Conservation (phyloP, 2,797 vertebrate species). For the Echiichthys vipera region DNA sequence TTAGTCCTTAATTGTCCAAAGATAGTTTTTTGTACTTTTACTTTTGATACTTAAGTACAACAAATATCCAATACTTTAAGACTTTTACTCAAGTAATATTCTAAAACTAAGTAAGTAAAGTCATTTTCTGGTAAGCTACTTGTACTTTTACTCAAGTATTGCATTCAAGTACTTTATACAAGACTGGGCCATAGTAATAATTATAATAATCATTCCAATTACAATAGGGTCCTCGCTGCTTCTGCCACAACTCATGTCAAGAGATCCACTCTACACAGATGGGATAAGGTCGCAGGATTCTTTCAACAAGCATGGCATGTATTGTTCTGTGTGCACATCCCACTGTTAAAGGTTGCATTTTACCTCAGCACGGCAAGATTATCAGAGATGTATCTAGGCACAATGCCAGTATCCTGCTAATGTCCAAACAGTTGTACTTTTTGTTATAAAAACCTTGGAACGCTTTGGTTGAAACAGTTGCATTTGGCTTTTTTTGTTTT, state of each 20-base stretch:
- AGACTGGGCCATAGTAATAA: too few relatives aligned
- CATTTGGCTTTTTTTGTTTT: constrained; percentile 81
- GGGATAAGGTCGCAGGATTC: constrained; percentile 56
- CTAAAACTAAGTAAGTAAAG: too few relatives aligned
- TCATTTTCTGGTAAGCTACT: too few relatives aligned
- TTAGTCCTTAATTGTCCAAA: too few relatives aligned
- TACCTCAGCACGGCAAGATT: constrained; percentile 42
- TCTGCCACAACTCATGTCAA: constrained; percentile 37
- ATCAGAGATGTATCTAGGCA: constrained; percentile 46
- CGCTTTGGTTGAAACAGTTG: constrained; percentile 84
- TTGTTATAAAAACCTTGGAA: constrained; percentile 74
- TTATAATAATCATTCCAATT: too few relatives aligned
- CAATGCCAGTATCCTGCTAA: constrained; percentile 41
- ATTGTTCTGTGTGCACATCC: constrained; percentile 41
- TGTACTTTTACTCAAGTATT: too few relatives aligned
- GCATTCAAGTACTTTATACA: too few relatives aligned
- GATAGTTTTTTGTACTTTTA: too few relatives aligned
- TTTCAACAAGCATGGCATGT: constrained; percentile 34
- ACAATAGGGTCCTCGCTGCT: too few relatives aligned
- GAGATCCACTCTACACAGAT: constrained; percentile 54
- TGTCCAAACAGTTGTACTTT: constrained; percentile 51
- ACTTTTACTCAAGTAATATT: too few relatives aligned
- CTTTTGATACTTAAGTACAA: too few relatives aligned
- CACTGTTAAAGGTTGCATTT: constrained; percentile 63
- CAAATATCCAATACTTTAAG: too few relatives aligned